Evolutionary conservation across 2,797 vertebrate species (phyloP), one percentile per base, ranked within the genome.

Genomic region (Echiichthys vipera): DNA sequence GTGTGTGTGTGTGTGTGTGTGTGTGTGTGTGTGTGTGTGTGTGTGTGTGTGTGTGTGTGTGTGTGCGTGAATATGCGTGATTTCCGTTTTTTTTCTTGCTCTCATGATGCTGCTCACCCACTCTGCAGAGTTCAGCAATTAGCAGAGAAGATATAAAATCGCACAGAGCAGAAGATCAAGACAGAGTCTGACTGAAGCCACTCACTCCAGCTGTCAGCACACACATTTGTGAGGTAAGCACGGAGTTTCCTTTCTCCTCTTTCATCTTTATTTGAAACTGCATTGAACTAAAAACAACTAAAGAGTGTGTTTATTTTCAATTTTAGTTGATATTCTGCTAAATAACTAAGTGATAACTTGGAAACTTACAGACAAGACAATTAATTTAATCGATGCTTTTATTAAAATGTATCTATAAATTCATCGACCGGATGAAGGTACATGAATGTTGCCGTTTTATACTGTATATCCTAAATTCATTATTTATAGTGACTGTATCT

Each of bases 221-320:
- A 22, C 27, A 50, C 43, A n/a, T 24, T 34, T 20, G 7, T 2
- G 1, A 65, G 74, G 82, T 84, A 69, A 75, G 82, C 2, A 0
- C 17, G 7, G 2, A 0, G 34, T 61, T 45, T 62, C 0, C 17
- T 43, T 13, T 8, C 7, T 22, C 13, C 34, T 30, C 6, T 22
- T 54, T 4, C 2, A n/a, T 9, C 5, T 36, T 40, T 11, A 25
- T 50, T 37, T 68, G 2, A 39, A 50, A 30, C 9, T 25, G 3
- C 5, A 34, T 4, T 54, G 3, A 7, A n/a, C 5, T 56, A 8
- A 29, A 40, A 47, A n/a, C n/a, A 61, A 34, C 5, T 29, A 39
- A 18, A 55, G 9, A 1, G 2, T 34, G 1, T 22, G 15, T 62
- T 69, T 47, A 34, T 34, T 34, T 5, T 12, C 7, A 27, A 3